A percentile compares a stretch with the other conserved stretches of the same genome.
phyloP scores from a whole-genome alignment of 1,140 invertebrate genomes.

The Papilio aristodemus region DNA sequence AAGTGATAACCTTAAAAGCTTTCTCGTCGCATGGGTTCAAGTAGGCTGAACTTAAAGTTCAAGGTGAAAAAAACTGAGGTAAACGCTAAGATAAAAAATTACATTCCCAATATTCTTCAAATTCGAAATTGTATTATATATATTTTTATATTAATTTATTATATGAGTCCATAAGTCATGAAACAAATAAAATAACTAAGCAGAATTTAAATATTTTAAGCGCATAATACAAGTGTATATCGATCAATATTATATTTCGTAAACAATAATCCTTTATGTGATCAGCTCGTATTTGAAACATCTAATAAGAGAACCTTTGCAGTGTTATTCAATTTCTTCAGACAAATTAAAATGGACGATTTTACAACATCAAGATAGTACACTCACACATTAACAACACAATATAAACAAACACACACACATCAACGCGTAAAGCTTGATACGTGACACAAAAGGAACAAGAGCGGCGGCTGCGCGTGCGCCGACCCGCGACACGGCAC shows the following conservation, averaged over 20 bases:
- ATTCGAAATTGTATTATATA: background rate
- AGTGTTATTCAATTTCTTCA: background rate
- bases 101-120: background rate
- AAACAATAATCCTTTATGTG: background rate
- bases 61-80: conserved; percentile 41
- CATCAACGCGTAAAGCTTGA: conserved; percentile 47
- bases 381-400: conserved; percentile 30
- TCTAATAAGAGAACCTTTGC: background rate
- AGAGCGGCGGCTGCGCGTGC: conserved; percentile 75
- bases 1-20: conserved; percentile 74
- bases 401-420: conserved; percentile 43
- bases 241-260: background rate
- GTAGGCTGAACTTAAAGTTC: conserved; percentile 52
- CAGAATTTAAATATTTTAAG: too few species aligned
- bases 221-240: background rate
- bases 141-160: too few species aligned
- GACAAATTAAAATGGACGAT: background rate
- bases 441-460: conserved; percentile 73
- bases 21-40: conserved; percentile 59
- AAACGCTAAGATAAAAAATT: conserved; percentile 1
- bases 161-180: too few species aligned
- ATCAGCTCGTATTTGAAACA: background rate
- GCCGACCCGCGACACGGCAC: conserved; percentile 71
- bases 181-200: too few species aligned
- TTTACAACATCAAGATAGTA: background rate